Conservation (phyloP, 2,797 vertebrate species). For the Sebastes hubbsi region DNA sequence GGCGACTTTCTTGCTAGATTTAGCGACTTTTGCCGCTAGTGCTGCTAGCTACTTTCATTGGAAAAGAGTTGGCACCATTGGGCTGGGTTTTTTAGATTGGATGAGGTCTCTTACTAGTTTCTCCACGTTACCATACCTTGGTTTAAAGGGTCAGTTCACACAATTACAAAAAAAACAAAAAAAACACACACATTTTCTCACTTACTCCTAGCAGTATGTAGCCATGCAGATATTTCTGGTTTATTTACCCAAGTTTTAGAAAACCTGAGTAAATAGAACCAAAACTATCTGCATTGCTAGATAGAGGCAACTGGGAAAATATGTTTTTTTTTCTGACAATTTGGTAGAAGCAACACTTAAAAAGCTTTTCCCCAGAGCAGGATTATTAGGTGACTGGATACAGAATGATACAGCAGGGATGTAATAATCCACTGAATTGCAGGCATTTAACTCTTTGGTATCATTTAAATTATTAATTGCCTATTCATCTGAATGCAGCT, state of each 20-base stretch:
- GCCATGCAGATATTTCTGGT: neutral
- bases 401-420: neutral
- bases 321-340: neutral
- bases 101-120: no score
- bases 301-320: neutral
- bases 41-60: no score
- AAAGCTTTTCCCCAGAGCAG: neutral
- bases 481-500: slow-evolving; percentile 56
- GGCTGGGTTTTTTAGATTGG: no score
- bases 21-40: no score
- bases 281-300: neutral
- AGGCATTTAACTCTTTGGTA: slow-evolving; percentile 21
- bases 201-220: neutral
- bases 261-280: neutral
- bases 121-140: no score
- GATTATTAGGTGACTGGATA: neutral
- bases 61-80: no score
- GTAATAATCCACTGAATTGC: slow-evolving; percentile 6
- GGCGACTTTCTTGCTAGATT: no score
- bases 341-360: neutral
- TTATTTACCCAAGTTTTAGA: neutral
- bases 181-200: neutral
- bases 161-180: no score
- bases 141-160: no score
- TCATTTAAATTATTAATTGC: slow-evolving; percentile 51